A percentile compares a stretch with the other conserved stretches of the same genome.
These are phyloP conservation scores for Yponomeuta sedellus DNA, from an alignment of 2,888 invertebrate genomes.

Conservation along the genomic window DNA sequence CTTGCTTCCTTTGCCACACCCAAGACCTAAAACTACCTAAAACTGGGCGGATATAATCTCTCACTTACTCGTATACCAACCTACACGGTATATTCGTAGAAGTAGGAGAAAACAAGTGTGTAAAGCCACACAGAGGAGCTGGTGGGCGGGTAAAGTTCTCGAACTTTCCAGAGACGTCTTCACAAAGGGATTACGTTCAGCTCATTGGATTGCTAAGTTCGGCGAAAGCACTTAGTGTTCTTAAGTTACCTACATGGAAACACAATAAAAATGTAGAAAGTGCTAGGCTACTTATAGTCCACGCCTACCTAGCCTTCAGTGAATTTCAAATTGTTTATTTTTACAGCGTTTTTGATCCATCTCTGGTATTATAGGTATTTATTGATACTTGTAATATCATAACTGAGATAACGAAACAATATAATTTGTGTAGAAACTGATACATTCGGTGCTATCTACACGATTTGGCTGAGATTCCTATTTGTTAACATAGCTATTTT, in stretches of 20 bases:
- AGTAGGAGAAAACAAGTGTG: background rate
- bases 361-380: background rate
- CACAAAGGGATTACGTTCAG: conserved; percentile 1
- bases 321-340: background rate
- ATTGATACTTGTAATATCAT: background rate
- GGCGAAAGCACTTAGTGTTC: background rate
- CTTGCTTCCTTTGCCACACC: too few relatives aligned
- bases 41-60: too few relatives aligned
- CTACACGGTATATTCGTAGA: too few relatives aligned
- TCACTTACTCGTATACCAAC: too few relatives aligned
- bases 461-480: background rate
- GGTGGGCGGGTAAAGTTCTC: background rate
- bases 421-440: background rate
- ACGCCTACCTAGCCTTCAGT: background rate
- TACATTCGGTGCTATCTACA: conserved; percentile 4
- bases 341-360: background rate
- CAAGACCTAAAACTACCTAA: too few relatives aligned
- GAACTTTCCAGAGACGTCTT: background rate
- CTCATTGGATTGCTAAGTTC: background rate
- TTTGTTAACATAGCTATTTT: conserved; percentile 8
- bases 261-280: too few relatives aligned
- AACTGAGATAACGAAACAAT: background rate
- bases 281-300: too few relatives aligned
- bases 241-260: too few relatives aligned
- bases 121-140: background rate